Base-by-base conservation (phyloP, 1,140 invertebrate species). In the Nasonia giraulti region DNA sequence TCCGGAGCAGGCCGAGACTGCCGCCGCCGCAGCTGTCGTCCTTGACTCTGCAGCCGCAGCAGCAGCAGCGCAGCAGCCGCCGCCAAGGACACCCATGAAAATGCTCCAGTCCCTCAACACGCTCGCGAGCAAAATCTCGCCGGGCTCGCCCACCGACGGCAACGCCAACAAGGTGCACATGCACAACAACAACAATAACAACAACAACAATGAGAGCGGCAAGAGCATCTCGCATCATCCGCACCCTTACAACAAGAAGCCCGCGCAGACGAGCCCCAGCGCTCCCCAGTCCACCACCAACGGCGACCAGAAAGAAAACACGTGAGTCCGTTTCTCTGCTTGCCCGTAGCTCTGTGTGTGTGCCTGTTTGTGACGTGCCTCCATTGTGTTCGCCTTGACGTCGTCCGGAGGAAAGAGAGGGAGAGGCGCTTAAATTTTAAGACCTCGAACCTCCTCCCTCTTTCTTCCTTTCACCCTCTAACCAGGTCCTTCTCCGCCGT, bases 41-140 rank as follows among this genome's bases (percentile, higher is more conserved):
- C 84, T 82, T 86, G 89, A 88, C 55, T 62, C 55, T 62, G 55
- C 55, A 62, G 55, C 55, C 86, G 88, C 81, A 80, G 85, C 80
- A 83, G 86, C 88, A 90, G 88, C 90, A 84, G 89, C 17, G 74
- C 89, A 88, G 87, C 77, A 86, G 87, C 82, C 83, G 86, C 88
- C 83, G 85, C 79, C 66, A 14, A 90, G 90, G 83, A 88, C 81
- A 75, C 91, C 90, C 40, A 93, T 93, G 92, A 93, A 93, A 92
- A 97, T 96, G 96, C 93, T 97, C 90, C 96, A 96, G 91, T 96
- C 96, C 85, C 92, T 96, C 91, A 96, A 96, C 93, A 95, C 95
- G 91, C 94, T 97, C 92, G 96, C 96, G 92, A 96, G 95, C 89
- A 97, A 97, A 92, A 96, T 96, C 92, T 96, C 96, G 92, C 96